Percentiles rank a stretch among this genome's conserved stretches.
Conservation (phyloP, 2,888 invertebrate genomes). For the Ophion slaviceki region DNA sequence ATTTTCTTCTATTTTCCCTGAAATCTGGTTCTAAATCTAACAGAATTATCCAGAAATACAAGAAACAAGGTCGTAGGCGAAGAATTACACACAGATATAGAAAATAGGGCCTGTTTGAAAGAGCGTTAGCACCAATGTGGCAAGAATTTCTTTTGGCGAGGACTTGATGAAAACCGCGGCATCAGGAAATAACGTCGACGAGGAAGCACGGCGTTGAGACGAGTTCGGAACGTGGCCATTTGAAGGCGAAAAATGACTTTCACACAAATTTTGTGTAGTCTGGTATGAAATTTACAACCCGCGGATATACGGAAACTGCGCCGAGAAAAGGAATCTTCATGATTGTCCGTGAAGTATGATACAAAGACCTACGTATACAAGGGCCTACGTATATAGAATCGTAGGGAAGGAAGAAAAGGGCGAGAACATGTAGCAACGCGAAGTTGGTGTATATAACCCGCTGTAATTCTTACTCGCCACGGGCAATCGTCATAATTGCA, state of each 20-base stretch:
- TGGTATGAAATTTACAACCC: slow-evolving; percentile 8
- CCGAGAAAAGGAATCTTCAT: slow-evolving; percentile 12
- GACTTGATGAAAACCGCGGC: no score
- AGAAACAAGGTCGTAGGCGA: no score
- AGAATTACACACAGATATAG: no score
- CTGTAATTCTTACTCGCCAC: slow-evolving; percentile 67
- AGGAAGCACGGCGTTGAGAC: no score
- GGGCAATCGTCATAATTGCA: slow-evolving; percentile 76
- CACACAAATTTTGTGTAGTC: neutral
- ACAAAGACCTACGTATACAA: neutral
- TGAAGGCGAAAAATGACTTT: neutral
- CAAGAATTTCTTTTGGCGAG: no score
- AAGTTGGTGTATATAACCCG: slow-evolving; percentile 59
- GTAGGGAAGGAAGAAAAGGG: slow-evolving; percentile 7
- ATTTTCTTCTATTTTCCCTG: no score
- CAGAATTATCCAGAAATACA: no score
- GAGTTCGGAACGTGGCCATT: no score
- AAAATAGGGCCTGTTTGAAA: no score
- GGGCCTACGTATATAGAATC: neutral
- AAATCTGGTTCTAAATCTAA: no score
- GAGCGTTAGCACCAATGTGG: no score
- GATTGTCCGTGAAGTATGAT: slow-evolving; percentile 12
- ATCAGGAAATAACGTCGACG: no score
- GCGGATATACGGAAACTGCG: slow-evolving; percentile 4
- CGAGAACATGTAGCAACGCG: slow-evolving; percentile 20